Evolutionary conservation across 2,113 vertebrate species (phyloP).

Genomic region (Pipra filicauda): DNA sequence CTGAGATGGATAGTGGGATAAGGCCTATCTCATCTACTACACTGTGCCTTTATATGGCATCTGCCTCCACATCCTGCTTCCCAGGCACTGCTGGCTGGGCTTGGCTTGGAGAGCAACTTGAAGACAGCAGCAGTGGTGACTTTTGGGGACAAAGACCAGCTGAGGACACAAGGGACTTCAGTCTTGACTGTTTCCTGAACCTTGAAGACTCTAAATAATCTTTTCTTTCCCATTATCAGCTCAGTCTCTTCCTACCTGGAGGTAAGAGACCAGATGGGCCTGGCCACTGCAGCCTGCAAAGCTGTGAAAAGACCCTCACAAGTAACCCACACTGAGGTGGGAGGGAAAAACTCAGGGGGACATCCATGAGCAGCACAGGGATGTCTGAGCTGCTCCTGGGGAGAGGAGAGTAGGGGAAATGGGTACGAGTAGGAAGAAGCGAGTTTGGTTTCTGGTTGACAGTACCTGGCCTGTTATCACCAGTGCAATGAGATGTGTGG

Average conservation of each 20-base stretch:
- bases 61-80: neutral
- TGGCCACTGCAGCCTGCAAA: neutral
- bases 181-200: neutral
- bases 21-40: neutral
- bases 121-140: neutral
- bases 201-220: neutral
- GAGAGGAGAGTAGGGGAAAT: neutral
- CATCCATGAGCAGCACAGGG: neutral
- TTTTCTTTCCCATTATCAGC: neutral
- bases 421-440: neutral
- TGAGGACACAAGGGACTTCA: neutral
- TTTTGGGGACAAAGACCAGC: neutral
- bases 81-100: neutral
- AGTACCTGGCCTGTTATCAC: neutral
- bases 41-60: neutral
- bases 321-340: neutral
- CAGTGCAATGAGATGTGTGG: accelerated
- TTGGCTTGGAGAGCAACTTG: neutral
- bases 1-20: neutral
- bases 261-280: neutral
- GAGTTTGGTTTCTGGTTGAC: neutral
- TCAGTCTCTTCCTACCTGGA: neutral
- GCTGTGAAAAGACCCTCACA: neutral
- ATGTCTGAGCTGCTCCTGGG: neutral
- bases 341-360: neutral